Evolutionary conservation across 2,797 vertebrate species (phyloP), one percentile per base, ranked within the genome.

Genomic region (Gymnothorax reevesii): DNA sequence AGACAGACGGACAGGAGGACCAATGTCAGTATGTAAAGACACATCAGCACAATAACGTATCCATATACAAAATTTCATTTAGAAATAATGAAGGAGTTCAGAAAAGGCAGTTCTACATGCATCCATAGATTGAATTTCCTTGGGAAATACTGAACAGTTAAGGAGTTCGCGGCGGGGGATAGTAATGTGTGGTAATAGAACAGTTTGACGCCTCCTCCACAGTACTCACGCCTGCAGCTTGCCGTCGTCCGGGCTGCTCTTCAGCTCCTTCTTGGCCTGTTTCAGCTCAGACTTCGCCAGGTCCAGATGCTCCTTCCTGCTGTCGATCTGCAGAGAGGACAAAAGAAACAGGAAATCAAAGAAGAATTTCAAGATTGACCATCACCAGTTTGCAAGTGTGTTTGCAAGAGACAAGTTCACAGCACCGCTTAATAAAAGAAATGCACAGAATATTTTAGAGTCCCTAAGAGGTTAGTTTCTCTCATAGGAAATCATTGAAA

Each of bases 211-310:
- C 25, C 69, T 2, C 79, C 12, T 42, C 57, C 82, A 54, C 0
- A 17, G 77, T 75, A 93, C 96, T 91, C 91, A 96, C 95, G 33
- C 82, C 80, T 93, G 91, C 84, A 89, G 84, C 88, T 95, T 96
- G 82, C 87, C 59, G 82, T 94, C 94, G 82, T 94, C 94, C 0
- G 91, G 86, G 52, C 7, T 91, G 42, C 88, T 92, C 90, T 95
- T 95, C n/a, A 88, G 83, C 49, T 93, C 92, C 89, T 93, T 94
- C 89, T 97, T 96, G 27, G 93, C 93, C 84, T 94, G 90, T 86
- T 93, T 93, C 85, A 95, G 89, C 71, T 96, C 94, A 0, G 90
- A 92, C 88, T 96, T 94, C 33, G 93, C 92, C 0, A 95, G 88
- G 4, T 83, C 57, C 89, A 97, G 89, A 89, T 92, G 91, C 71